Base-by-base conservation (phyloP, 2,113 vertebrate genomes). In the Haplochromis burtoni region DNA sequence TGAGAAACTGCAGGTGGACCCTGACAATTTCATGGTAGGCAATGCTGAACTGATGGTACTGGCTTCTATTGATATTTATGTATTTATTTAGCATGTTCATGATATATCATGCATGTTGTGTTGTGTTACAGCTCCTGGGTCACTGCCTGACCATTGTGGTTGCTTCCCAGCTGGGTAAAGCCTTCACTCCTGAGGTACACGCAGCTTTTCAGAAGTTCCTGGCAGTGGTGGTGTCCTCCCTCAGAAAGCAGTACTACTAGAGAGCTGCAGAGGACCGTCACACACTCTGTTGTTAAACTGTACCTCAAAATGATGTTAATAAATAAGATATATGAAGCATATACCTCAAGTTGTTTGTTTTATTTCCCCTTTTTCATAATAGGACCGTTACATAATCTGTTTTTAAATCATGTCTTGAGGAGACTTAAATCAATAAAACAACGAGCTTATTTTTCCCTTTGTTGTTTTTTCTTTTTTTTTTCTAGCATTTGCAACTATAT, bases 121-220 rank as follows among this genome's bases (percentile, higher is more conserved):
- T 63, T 29, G 51, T 87, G 1, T 85, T 90, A 35, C 96, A 98
- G 97, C 96, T 98, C 87, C 95, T 98, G 92, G 96, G 95, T 7
- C 96, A 98, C 24, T 94, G 97, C 66, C 90, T 98, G n/a, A 87
- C 97, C 76, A 66, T 97, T 1, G 96, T 97, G 21, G 61, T 98
- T 80, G 95, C 97, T 0, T 5, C 57, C 16, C 92, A 94, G 78
- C 45, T 97, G 8, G 38, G 93, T 3, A 42, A 83, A 31, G 92
- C 87, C 0, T 98, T 98, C 97, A 91, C 86, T 6, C 89, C 96
- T 0, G 31, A 89, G 0, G 38, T 88, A 33, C 97, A 98, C 80
- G 95, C 95, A 3, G 91, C 94, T 79, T 97, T 89, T 80, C 96
- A 97, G 92, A 98, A 98, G 95, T 97, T 98, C 94, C 89, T 97